phyloP scores from a whole-genome alignment of 2,888 invertebrate genomes.

The Deroplatys truncata region DNA sequence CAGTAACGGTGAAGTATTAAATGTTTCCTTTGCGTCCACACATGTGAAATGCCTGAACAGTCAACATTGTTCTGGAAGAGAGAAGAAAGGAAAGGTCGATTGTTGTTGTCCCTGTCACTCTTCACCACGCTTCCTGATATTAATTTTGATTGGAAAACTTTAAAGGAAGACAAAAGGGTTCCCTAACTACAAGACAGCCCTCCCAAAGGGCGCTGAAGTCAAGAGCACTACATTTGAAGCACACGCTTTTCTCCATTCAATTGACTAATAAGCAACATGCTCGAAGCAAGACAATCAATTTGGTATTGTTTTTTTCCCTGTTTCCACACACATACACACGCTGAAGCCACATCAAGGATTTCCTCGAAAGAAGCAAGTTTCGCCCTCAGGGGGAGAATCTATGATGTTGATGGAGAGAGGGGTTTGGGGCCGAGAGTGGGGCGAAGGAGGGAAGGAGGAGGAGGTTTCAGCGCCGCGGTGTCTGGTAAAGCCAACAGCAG shows the following conservation, averaged over 20 bases:
- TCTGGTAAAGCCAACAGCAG: not conserved
- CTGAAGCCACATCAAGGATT: not conserved
- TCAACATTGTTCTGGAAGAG: not conserved
- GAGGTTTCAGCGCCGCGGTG: not conserved
- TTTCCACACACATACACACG: not conserved
- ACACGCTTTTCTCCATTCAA: not conserved
- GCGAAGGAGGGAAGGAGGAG: not conserved
- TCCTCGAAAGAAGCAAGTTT: not conserved
- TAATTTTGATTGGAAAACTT: not conserved
- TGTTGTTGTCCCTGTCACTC: not conserved
- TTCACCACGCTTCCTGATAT: not conserved
- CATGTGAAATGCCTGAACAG: not conserved
- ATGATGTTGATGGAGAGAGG: not conserved
- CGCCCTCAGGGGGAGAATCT: not conserved
- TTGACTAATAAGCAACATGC: not conserved
- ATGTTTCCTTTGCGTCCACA: too few species aligned
- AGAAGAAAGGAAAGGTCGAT: not conserved
- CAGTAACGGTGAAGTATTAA: too few species aligned
- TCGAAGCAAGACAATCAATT: not conserved
- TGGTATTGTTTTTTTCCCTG: not conserved
- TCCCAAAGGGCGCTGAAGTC: not conserved
- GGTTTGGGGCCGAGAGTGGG: not conserved
- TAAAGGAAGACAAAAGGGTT: not conserved
- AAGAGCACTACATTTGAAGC: not conserved
- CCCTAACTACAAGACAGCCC: not conserved